These are phyloP conservation scores for Patella caerulea DNA, from an alignment of 2,888 invertebrate genomes.

Conservation along the genomic window DNA sequence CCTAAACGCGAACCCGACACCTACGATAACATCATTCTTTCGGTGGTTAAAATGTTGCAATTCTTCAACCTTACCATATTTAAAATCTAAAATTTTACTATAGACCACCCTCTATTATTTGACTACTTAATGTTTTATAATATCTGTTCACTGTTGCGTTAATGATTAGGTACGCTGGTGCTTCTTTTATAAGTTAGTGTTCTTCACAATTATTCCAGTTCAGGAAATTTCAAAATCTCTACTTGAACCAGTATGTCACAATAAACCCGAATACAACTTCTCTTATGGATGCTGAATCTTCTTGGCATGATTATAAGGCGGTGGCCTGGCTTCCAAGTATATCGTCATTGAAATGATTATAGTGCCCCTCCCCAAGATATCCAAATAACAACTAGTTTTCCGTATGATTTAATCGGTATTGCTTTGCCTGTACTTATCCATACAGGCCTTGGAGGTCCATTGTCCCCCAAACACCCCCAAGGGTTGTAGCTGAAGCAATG, in stretches of 20 bases:
- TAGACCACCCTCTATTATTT: too few relatives aligned
- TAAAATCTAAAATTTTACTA: too few relatives aligned
- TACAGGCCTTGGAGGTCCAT: neutral
- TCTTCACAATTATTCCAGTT: neutral
- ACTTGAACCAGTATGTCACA: neutral
- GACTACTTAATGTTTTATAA: too few relatives aligned
- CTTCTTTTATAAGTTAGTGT: neutral
- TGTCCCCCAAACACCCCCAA: neutral
- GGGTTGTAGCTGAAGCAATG: neutral
- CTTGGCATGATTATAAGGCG: neutral
- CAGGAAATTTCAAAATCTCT: neutral
- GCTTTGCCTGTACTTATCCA: neutral
- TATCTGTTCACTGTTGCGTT: too few relatives aligned
- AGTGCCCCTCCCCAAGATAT: neutral
- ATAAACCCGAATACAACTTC: neutral
- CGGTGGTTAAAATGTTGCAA: too few relatives aligned
- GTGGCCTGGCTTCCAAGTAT: neutral
- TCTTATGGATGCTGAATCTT: neutral
- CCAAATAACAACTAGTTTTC: neutral
- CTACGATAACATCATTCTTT: too few relatives aligned
- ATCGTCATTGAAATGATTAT: neutral
- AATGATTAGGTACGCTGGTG: neutral
- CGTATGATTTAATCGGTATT: slow-evolving; percentile 5
- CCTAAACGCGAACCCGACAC: too few relatives aligned
- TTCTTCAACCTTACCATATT: too few relatives aligned